Conservation (phyloP, 1,140 invertebrate species). For the Penaeus indicus region DNA sequence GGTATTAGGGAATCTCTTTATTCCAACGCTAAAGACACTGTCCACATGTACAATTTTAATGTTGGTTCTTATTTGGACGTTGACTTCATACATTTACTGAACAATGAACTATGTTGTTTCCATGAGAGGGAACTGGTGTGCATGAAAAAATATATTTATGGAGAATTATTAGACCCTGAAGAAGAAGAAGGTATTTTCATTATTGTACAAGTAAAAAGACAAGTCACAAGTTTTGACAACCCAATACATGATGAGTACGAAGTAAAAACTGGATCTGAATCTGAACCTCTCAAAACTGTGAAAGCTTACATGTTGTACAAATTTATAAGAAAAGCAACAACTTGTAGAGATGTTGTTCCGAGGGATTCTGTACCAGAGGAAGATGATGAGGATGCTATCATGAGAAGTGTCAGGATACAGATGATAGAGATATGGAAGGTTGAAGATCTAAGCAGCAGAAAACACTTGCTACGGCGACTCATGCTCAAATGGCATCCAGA, state of each 20-base stretch:
- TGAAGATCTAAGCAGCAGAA: constrained; percentile 26
- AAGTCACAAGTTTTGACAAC: constrained; percentile 2
- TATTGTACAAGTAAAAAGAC: constrained; percentile 29
- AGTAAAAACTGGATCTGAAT: constrained; percentile 5
- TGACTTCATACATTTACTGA: constrained; percentile 6
- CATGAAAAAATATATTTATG: constrained; percentile 42
- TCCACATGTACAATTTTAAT: not conserved
- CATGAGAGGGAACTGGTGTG: constrained; percentile 38
- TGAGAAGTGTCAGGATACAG: not conserved
- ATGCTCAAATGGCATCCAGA: constrained; percentile 51
- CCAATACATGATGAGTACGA: constrained; percentile 27
- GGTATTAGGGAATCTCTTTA: not conserved
- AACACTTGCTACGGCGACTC: constrained; percentile 34
- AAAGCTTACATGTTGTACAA: constrained; percentile 1
- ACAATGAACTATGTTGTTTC: constrained; percentile 37
- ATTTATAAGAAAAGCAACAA: not conserved
- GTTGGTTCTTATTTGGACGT: constrained; percentile 31
- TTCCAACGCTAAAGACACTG: not conserved
- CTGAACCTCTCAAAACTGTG: not conserved
- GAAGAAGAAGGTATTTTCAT: constrained; percentile 41
- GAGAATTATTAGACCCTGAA: not conserved
- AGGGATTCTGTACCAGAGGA: not conserved
- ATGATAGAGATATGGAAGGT: constrained; percentile 45
- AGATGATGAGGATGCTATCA: not conserved
- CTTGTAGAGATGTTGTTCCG: not conserved